Conservation (phyloP, 2,888 invertebrate genomes). For the Thecophora atra region DNA sequence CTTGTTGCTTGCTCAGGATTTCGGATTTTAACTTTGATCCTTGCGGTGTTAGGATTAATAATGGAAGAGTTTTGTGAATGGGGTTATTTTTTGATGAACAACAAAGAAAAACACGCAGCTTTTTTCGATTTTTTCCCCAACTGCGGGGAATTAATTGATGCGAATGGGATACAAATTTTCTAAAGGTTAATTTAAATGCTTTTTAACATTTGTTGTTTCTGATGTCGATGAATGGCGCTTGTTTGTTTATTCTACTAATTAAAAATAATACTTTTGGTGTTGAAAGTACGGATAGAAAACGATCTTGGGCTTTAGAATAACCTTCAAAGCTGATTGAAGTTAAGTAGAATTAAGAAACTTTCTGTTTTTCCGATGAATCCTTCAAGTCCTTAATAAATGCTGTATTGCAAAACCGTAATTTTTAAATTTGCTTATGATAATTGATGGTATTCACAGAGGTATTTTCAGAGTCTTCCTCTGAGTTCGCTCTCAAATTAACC, state of each 20-base stretch:
- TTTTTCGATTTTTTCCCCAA: background rate
- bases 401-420: too few species aligned
- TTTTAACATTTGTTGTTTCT: background rate
- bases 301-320: background rate
- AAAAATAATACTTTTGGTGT: conserved; percentile 3
- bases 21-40: conserved; percentile 44
- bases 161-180: background rate
- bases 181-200: conserved; percentile 15
- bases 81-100: background rate
- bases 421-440: too few species aligned
- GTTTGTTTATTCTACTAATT: conserved; percentile 16
- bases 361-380: background rate
- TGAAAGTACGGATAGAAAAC: background rate
- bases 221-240: background rate
- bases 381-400: background rate
- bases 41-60: conserved; percentile 47
- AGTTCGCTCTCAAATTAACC: conserved; percentile 17
- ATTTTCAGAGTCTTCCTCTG: background rate
- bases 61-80: conserved; percentile 37
- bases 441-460: background rate
- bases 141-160: conserved; percentile 2
- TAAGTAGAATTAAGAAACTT: background rate
- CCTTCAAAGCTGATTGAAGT: background rate
- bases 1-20: conserved; percentile 23
- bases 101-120: background rate